phyloP scores from a whole-genome alignment of 53 echinoderm and acorn worm species.

The Crossaster papposus region DNA sequence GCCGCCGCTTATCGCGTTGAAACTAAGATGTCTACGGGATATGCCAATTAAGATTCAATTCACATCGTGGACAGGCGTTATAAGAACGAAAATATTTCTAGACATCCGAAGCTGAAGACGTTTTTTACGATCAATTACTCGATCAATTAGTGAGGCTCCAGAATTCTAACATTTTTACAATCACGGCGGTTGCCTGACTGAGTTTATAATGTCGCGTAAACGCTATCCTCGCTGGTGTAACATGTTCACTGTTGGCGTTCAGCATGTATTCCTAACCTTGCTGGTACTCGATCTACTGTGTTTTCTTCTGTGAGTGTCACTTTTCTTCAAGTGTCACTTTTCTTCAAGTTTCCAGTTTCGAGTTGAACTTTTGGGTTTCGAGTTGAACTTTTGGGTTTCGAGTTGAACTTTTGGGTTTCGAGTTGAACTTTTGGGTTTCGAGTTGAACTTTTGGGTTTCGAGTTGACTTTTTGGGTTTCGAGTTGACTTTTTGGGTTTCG shows the following conservation, averaged over 20 bases:
- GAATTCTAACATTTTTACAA: not conserved
- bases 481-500: no score
- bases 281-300: no score
- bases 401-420: no score
- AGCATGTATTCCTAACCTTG: no score
- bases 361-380: no score
- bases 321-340: no score
- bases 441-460: no score
- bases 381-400: no score
- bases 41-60: not conserved
- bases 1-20: not conserved
- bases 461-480: no score
- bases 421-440: no score
- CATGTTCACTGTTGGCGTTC: not conserved
- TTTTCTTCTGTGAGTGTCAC: no score
- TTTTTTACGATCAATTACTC: constrained; percentile 11
- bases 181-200: not conserved
- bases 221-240: not conserved
- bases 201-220: not conserved
- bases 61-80: not conserved
- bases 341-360: no score
- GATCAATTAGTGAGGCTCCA: not conserved
- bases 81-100: not conserved
- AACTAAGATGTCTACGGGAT: not conserved
- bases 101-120: not conserved